phyloP scores from a whole-genome alignment of 2,888 invertebrate genomes.

The Aromia moschata region DNA sequence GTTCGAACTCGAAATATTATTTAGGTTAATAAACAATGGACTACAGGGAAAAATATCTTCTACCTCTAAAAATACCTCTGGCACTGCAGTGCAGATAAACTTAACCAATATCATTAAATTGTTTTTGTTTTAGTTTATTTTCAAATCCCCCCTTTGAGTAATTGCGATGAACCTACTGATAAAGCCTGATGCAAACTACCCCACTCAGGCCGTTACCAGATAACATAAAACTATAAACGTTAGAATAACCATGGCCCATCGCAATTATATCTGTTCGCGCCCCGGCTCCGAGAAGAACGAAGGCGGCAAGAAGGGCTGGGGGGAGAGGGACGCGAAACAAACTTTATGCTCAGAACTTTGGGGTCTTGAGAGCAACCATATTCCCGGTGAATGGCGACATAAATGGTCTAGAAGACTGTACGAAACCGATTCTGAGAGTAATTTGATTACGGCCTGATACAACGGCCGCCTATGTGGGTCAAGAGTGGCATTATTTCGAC shows the following conservation, averaged over 20 bases:
- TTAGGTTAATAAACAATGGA: no score
- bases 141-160: no score
- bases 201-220: no score
- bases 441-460: constrained; percentile 21
- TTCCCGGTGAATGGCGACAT: constrained; percentile 27
- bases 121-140: no score
- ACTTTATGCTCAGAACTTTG: constrained; percentile 44
- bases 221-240: neutral
- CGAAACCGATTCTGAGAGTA: constrained; percentile 23
- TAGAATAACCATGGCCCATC: neutral
- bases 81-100: no score
- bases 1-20: no score
- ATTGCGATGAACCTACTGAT: no score
- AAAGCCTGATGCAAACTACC: no score
- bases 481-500: neutral
- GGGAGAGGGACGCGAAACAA: constrained; percentile 44
- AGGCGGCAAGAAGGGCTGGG: constrained; percentile 42
- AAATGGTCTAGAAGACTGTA: constrained; percentile 26
- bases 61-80: no score
- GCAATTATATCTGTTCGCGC: neutral
- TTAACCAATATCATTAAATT: no score
- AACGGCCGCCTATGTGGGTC: constrained; percentile 5
- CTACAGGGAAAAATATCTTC: no score
- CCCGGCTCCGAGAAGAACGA: constrained; percentile 27
- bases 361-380: constrained; percentile 21